phyloP scores from a whole-genome alignment of 2,113 vertebrate species.

The Crypturellus undulatus region DNA sequence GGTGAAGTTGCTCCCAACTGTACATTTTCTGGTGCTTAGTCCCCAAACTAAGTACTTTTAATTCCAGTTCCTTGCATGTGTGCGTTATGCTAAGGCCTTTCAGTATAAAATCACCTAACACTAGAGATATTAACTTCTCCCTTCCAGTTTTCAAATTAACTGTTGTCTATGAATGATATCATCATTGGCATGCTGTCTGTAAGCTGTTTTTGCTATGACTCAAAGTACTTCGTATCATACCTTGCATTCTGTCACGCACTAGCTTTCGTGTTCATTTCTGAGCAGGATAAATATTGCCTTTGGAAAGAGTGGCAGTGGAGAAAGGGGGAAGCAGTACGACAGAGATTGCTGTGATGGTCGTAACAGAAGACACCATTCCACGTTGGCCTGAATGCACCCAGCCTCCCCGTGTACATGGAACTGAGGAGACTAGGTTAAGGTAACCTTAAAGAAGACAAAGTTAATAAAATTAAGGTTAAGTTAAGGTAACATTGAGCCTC shows the following conservation, averaged over 20 bases:
- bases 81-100: not conserved
- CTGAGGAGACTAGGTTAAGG: not conserved
- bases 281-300: conserved; percentile 73
- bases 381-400: fast-evolving
- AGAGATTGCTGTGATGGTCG: not conserved
- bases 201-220: conserved; percentile 46
- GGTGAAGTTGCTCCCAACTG: not conserved
- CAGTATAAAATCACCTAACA: conserved; percentile 38
- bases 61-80: not conserved
- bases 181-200: conserved; percentile 43
- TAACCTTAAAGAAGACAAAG: not conserved
- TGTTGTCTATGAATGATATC: conserved; percentile 47
- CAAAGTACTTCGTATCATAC: conserved; percentile 43
- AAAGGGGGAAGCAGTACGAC: not conserved
- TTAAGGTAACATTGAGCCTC: not conserved
- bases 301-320: not conserved
- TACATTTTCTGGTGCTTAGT: not conserved
- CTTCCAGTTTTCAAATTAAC: conserved; percentile 51
- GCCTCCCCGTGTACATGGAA: not conserved
- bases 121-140: conserved; percentile 55
- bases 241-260: conserved; percentile 39
- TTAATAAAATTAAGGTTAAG: not conserved
- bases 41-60: not conserved
- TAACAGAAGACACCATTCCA: not conserved
- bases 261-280: conserved; percentile 74